Conservation (phyloP, 2,888 invertebrate genomes). For the Mythimna lalbum region DNA sequence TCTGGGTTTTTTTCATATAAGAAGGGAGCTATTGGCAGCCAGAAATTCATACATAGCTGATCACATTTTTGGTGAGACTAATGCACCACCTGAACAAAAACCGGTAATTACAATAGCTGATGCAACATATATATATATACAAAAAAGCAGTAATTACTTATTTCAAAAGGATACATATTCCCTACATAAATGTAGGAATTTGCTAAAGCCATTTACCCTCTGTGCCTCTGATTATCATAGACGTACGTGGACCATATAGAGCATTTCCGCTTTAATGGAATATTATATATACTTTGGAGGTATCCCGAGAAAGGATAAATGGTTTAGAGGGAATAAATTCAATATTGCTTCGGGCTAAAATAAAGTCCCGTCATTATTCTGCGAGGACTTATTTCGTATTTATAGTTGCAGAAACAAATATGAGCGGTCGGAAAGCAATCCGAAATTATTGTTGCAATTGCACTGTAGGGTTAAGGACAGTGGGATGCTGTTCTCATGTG, state of each 20-base stretch:
- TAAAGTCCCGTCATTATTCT: too few relatives aligned
- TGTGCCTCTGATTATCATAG: constrained; percentile 34
- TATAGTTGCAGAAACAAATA: too few relatives aligned
- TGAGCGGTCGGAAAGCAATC: too few relatives aligned
- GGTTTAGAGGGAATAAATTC: constrained; percentile 14
- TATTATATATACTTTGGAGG: constrained; percentile 11
- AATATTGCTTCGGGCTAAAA: neutral
- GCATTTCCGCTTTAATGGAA: constrained; percentile 31
- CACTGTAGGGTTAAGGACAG: neutral
- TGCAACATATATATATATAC: constrained; percentile 20
- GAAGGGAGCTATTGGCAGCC: constrained; percentile 4
- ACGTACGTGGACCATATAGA: constrained; percentile 36
- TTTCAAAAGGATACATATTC: constrained; percentile 25
- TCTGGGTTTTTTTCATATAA: constrained; percentile 22
- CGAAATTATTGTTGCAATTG: neutral
- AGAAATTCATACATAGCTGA: neutral
- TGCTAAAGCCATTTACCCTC: constrained; percentile 31
- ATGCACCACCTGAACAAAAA: neutral
- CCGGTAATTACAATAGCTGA: neutral
- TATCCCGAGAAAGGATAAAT: constrained; percentile 11
- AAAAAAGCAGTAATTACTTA: constrained; percentile 21
- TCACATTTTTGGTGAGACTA: constrained; percentile 3
- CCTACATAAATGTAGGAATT: constrained; percentile 9
- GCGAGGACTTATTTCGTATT: too few relatives aligned
- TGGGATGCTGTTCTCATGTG: constrained; percentile 18